Evolutionary conservation across 2,113 vertebrate genomes (phyloP).

Genomic region (Rostratula benghalensis): DNA sequence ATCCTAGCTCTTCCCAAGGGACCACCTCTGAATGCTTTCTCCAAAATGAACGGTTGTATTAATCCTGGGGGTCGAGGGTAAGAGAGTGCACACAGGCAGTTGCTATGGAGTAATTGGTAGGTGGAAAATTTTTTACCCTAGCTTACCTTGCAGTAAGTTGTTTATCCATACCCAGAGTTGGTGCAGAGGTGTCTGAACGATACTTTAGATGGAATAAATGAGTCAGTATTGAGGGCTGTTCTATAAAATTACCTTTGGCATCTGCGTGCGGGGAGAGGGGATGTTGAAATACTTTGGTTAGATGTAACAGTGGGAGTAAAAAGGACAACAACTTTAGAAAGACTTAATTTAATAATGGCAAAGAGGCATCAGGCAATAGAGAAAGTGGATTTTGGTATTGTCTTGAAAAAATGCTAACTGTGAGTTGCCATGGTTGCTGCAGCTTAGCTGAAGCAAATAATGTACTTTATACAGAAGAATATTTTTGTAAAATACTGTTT

Average conservation of each 20-base stretch:
- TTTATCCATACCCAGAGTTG: background rate
- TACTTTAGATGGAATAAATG: background rate
- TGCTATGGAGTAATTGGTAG: background rate
- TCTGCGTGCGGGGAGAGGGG: background rate
- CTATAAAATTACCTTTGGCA: background rate
- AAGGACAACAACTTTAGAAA: background rate
- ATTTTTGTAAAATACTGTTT: background rate
- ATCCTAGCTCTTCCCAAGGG: background rate
- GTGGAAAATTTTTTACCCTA: background rate
- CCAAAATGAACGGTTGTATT: background rate
- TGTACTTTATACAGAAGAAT: background rate
- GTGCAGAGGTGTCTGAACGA: background rate
- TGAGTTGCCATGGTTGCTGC: slow-evolving; percentile 32
- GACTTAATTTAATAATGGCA: background rate
- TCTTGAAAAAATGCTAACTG: background rate
- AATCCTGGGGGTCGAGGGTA: background rate
- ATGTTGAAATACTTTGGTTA: background rate
- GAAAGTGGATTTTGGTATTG: background rate
- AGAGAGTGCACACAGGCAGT: background rate
- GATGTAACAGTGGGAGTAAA: background rate
- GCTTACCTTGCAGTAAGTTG: background rate
- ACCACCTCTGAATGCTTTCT: background rate
- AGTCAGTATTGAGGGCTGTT: background rate
- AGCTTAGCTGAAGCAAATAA: slow-evolving; percentile 3
- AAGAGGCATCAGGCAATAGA: background rate